A percentile compares a stretch with the other conserved stretches of the same genome.
Evolutionary conservation across 1,140 invertebrate genomes (phyloP).

Genomic region (Archivesica marissinica): DNA sequence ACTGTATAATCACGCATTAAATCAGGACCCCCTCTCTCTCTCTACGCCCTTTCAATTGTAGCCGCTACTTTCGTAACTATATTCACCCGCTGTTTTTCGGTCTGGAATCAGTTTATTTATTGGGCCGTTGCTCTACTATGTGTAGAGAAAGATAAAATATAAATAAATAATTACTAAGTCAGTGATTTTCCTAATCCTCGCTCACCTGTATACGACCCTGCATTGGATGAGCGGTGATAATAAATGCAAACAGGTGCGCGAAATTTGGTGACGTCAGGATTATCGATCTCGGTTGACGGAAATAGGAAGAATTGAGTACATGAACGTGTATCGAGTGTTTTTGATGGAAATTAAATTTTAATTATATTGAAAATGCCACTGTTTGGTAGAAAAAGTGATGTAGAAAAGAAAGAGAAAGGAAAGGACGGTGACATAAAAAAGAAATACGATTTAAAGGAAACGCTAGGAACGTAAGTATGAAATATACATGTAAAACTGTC

Average conservation of each 20-base stretch:
- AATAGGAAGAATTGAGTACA: conserved; percentile 31
- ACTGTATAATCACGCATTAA: too few species aligned
- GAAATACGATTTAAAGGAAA: conserved; percentile 67
- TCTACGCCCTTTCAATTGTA: too few species aligned
- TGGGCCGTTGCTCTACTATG: too few species aligned
- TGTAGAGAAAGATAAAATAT: too few species aligned
- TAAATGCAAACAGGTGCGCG: conserved; percentile 63
- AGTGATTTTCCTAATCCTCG: too few species aligned
- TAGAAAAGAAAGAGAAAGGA: conserved; percentile 60
- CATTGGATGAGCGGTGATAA: background rate
- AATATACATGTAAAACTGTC: conserved; percentile 12
- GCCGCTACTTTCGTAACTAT: too few species aligned
- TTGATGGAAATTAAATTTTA: conserved; percentile 58
- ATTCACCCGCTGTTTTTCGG: too few species aligned
- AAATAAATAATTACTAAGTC: too few species aligned
- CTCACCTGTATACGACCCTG: too few species aligned
- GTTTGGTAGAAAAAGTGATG: conserved; percentile 64
- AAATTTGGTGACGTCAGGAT: conserved; percentile 55
- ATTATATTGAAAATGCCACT: conserved; percentile 57
- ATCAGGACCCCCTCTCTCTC: too few species aligned
- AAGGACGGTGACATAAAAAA: conserved; percentile 62
- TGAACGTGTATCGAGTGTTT: conserved; percentile 37
- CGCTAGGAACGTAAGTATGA: conserved; percentile 65
- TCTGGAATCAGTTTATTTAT: too few species aligned
- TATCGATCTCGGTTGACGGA: conserved; percentile 54